Conservation (phyloP, 2,888 invertebrate species). For the Molanna angustata region DNA sequence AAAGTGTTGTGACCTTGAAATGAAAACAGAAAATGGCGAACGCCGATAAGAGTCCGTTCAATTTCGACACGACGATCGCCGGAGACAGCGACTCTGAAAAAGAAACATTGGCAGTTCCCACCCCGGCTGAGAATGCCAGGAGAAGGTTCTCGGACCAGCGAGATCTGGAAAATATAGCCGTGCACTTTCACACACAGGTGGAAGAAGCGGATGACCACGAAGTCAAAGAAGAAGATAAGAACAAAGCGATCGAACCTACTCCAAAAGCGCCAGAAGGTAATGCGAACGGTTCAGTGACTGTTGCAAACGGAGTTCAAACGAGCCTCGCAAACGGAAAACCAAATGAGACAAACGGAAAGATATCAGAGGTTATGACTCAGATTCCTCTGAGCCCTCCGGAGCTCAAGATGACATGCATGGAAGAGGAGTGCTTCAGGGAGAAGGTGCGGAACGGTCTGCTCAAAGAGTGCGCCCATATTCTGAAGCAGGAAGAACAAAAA, state of each 20-base stretch:
- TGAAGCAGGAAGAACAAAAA: conserved; percentile 59
- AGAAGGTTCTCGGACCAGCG: neutral
- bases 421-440: conserved; percentile 66
- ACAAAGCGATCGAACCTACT: neutral
- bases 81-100: no score
- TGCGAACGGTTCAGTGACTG: neutral
- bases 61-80: no score
- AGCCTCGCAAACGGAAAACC: neutral
- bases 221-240: neutral
- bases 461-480: conserved; percentile 63
- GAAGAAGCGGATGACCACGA: conserved; percentile 5
- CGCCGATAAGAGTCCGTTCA: conserved; percentile 6
- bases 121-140: neutral
- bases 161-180: neutral
- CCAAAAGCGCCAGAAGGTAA: neutral
- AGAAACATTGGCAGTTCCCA: no score
- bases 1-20: conserved; percentile 13
- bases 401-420: conserved; percentile 55
- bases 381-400: conserved; percentile 35
- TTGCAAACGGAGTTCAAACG: neutral
- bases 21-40: conserved; percentile 13
- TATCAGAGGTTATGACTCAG: no score
- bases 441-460: conserved; percentile 58
- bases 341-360: conserved; percentile 3
- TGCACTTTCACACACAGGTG: conserved; percentile 9